These are phyloP conservation scores for Erpetoichthys calabaricus DNA, from an alignment of 2,797 vertebrate species.

Conservation along the genomic window DNA sequence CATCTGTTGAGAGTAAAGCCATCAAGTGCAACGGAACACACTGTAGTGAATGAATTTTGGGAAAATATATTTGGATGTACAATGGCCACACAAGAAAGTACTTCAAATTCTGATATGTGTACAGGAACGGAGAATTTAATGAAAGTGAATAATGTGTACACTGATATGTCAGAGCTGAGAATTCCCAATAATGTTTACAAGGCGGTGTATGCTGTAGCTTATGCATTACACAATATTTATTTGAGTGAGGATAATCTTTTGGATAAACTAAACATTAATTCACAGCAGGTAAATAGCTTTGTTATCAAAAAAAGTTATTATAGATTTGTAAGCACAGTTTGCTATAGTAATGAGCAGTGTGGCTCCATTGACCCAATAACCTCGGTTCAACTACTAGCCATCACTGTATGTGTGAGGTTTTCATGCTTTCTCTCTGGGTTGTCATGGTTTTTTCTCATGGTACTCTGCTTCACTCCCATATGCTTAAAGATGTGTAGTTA, in stretches of 20 bases:
- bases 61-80: slow-evolving; percentile 16
- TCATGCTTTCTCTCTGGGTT: too few species aligned
- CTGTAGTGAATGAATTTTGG: slow-evolving; percentile 20
- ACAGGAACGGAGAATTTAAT: slow-evolving; percentile 15
- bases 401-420: too few species aligned
- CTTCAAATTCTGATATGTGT: slow-evolving; percentile 2
- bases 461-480: too few species aligned
- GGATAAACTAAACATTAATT: neutral
- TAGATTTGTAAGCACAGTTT: too few species aligned
- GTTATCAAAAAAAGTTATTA: too few species aligned
- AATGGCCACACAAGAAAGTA: slow-evolving; percentile 3
- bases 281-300: slow-evolving; percentile 12
- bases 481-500: too few species aligned
- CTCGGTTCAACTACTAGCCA: too few species aligned
- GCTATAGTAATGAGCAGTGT: too few species aligned
- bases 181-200: slow-evolving; percentile 19
- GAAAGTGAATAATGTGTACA: slow-evolving; percentile 15
- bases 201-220: slow-evolving; percentile 19
- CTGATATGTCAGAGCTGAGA: slow-evolving; percentile 18
- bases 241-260: neutral
- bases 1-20: slow-evolving; percentile 19
- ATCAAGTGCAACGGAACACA: slow-evolving; percentile 10
- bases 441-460: too few species aligned
- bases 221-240: slow-evolving; percentile 17
- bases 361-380: too few species aligned